These are phyloP conservation scores for Taxidea taxus DNA, from an alignment of 2,113 vertebrate species.

Conservation along the genomic window DNA sequence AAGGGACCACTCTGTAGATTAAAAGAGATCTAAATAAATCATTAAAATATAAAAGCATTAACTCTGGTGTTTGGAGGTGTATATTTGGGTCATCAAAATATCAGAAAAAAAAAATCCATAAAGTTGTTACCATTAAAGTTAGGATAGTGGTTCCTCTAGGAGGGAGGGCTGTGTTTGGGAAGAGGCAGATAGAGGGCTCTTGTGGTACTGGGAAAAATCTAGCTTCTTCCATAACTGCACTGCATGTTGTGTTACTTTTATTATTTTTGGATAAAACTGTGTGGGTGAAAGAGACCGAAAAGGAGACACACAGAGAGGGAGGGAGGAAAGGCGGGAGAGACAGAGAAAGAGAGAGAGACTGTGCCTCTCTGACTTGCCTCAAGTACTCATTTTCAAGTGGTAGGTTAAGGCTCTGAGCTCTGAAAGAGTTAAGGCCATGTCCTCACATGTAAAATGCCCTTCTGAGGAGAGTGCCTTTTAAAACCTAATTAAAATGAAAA, in stretches of 20 bases:
- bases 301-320: not conserved
- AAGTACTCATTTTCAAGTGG: not conserved
- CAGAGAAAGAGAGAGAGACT: not conserved
- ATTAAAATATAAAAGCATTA: not conserved
- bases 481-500: not conserved
- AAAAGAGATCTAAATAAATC: not conserved
- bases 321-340: not conserved
- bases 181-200: not conserved
- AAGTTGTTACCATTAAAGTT: not conserved
- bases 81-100: not conserved
- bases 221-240: not conserved
- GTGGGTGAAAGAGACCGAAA: not conserved
- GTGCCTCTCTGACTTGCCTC: not conserved
- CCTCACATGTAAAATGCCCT: not conserved
- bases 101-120: not conserved
- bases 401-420: not conserved
- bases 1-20: not conserved
- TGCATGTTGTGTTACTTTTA: not conserved
- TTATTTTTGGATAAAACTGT: not conserved
- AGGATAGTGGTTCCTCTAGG: not conserved
- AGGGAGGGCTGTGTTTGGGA: not conserved
- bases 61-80: not conserved
- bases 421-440: not conserved
- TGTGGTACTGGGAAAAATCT: not conserved
- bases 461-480: conserved; percentile 3